Evolutionary conservation across 2,797 vertebrate species (phyloP).

Genomic region (Sorex maritimensis): DNA sequence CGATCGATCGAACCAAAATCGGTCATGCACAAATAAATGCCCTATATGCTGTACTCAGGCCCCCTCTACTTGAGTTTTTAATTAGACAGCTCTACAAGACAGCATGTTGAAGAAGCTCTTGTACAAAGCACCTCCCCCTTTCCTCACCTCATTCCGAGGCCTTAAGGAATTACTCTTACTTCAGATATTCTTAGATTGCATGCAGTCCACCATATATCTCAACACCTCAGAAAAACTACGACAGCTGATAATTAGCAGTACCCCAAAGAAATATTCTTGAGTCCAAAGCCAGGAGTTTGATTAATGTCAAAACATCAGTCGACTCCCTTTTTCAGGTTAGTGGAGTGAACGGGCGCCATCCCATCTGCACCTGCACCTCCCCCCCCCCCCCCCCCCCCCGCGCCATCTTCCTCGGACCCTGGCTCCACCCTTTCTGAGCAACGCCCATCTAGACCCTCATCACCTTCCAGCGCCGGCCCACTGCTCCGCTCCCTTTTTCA

Average conservation of each 20-base stretch:
- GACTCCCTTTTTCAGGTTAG: too few species aligned
- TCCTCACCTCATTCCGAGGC: background rate
- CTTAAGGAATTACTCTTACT: background rate
- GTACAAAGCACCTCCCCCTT: rapidly evolving
- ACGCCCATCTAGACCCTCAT: too few species aligned
- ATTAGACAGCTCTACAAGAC: background rate
- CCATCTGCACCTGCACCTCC: too few species aligned
- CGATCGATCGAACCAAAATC: too few species aligned
- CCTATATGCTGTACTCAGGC: too few species aligned
- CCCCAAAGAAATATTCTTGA: background rate
- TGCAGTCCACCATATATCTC: background rate
- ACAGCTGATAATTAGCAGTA: background rate
- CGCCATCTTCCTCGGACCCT: too few species aligned
- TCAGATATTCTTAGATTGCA: background rate
- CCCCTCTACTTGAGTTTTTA: background rate
- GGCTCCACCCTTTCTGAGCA: too few species aligned
- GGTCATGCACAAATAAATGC: too few species aligned
- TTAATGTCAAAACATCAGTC: background rate
- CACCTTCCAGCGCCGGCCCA: too few species aligned
- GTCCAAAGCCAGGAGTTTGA: background rate
- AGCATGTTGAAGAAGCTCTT: background rate
- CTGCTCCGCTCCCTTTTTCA: too few species aligned
- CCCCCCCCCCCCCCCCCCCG: too few species aligned
- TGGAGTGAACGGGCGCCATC: too few species aligned
- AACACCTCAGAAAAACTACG: background rate